Evolutionary conservation across 2,113 vertebrate genomes (phyloP), one percentile per base, ranked within the genome.

Genomic region (Amia ocellicauda): DNA sequence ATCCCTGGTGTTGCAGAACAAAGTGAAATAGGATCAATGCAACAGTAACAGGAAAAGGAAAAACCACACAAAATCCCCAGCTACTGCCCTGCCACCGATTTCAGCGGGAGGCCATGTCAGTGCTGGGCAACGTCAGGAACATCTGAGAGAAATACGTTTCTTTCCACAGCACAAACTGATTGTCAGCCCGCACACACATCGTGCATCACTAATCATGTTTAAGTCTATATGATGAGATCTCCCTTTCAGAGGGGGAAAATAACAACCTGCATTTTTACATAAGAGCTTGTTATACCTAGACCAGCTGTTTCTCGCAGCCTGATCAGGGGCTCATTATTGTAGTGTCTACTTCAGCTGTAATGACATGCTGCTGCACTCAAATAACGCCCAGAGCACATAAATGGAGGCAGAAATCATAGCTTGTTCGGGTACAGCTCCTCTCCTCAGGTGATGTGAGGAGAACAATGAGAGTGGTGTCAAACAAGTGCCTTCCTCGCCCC

Each of bases 321-420:
- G 47, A 50, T 50, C 47, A 50, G 47, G 17, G 17, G 47, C 47
- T 50, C 47, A 42, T 28, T 31, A 26, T 4, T 55, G 3, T 28
- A 29, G 42, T 26, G 47, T 60, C 60, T n/a, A 53, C n/a, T 51
- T 53, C 50, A 52, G 60, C 27, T 52, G 11, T 63, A 49, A 49
- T n/a, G 27, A 49, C 11, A 47, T 41, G 40, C 24, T 66, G 36
- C 50, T 51, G 43, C 20, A 50, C 20, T 47, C 23, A 26, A 29
- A 26, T 17, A 16, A 28, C 20, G 3, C 22, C 64, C 19, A 19
- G 24, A 60, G 57, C 22, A 42, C 27, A 50, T 13, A 50, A 50
- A 50, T 22, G 16, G 47, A 7, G 20, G 20, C 9, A 50, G 47
- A 22, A 50, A 50, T 50, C 47, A 17, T 50, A 50, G 47, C 17